phyloP scores from a whole-genome alignment of 53 echinoderm and acorn worm genomes.

The Holothuria leucospilota region DNA sequence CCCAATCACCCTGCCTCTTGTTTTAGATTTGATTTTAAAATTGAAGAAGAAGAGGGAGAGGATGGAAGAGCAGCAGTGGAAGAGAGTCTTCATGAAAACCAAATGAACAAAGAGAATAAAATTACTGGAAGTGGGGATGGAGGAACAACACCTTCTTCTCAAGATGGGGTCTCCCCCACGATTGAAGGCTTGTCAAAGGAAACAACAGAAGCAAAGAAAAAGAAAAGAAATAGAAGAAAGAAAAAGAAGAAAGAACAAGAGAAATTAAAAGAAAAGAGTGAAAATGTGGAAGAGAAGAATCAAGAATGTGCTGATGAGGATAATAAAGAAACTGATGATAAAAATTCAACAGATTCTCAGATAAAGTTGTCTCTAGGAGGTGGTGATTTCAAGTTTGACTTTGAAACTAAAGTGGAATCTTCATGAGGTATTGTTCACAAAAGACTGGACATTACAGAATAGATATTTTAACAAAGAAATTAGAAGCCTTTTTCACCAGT shows the following conservation, averaged over 20 bases:
- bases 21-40: constrained; percentile 78
- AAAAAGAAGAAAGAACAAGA: constrained; percentile 26
- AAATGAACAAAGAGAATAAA: constrained; percentile 2
- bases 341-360: not conserved
- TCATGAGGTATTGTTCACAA: not conserved
- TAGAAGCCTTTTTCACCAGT: too few relatives aligned
- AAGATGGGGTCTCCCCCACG: constrained; percentile 26
- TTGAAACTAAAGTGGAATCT: constrained; percentile 13
- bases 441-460: not conserved
- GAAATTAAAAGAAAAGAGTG: not conserved
- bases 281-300: constrained; percentile 34
- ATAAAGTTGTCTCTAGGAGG: constrained; percentile 47
- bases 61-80: not conserved
- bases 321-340: constrained; percentile 12
- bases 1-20: not conserved
- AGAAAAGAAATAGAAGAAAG: constrained; percentile 43
- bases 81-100: too few relatives aligned
- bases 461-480: not conserved
- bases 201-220: constrained; percentile 29
- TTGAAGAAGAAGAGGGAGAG: constrained; percentile 65
- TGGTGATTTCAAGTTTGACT: constrained; percentile 72
- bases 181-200: constrained; percentile 25
- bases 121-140: too few relatives aligned
- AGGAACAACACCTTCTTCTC: not conserved
- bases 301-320: constrained; percentile 26